Conservation (phyloP, 2,888 invertebrate genomes). For the Erebia aethiops region DNA sequence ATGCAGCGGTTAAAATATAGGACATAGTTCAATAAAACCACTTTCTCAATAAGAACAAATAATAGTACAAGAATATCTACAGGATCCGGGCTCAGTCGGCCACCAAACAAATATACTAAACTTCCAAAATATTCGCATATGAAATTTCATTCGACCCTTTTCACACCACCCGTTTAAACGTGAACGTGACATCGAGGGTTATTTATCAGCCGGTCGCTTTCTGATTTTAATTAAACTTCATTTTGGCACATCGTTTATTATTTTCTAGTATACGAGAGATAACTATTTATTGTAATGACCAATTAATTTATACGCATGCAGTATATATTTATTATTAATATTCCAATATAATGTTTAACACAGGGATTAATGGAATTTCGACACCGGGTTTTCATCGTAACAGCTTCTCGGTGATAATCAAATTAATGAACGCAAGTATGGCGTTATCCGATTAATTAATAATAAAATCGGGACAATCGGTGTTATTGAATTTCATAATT, state of each 20-base stretch:
- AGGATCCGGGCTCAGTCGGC: neutral
- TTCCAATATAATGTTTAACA: conserved; percentile 3
- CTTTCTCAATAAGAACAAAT: conserved; percentile 7
- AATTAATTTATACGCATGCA: conserved; percentile 30
- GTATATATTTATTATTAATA: conserved; percentile 2
- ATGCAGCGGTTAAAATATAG: too few species aligned
- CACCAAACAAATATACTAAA: conserved; percentile 7
- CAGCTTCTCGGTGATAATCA: conserved; percentile 11
- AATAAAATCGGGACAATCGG: conserved; percentile 6
- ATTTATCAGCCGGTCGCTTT: conserved; percentile 69
- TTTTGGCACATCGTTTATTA: conserved; percentile 65
- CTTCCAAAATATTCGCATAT: conserved; percentile 28
- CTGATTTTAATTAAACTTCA: conserved; percentile 76
- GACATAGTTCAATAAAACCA: neutral
- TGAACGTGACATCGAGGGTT: conserved; percentile 66
- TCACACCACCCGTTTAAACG: conserved; percentile 41
- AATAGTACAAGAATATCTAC: neutral
- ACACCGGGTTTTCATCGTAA: conserved; percentile 3
- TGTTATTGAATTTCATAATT: conserved; percentile 8
- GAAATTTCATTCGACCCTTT: conserved; percentile 31
- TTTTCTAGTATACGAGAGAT: conserved; percentile 46
- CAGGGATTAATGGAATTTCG: neutral
- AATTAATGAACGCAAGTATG: conserved; percentile 14
- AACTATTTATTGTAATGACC: conserved; percentile 43
- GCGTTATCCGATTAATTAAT: conserved; percentile 10